Base-by-base conservation (phyloP, 1,140 invertebrate genomes). In the Meteorus sp. region DNA sequence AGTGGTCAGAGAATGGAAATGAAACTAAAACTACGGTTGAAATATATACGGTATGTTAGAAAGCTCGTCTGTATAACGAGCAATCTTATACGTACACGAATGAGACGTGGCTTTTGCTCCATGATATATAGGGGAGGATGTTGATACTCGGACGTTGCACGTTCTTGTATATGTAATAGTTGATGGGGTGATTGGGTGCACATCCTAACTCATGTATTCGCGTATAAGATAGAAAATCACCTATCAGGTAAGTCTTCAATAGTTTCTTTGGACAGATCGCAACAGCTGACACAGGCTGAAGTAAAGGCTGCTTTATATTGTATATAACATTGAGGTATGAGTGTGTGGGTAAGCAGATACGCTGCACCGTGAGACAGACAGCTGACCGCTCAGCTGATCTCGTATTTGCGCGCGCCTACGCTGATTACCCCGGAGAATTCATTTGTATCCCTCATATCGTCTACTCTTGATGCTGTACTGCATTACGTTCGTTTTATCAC, bases 351-450 rank as follows among this genome's bases (percentile, higher is more conserved):
- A n/a, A n/a, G n/a, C n/a, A n/a, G n/a, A n/a, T n/a, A n/a, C n/a
- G 43, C 23, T 11, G 13, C 13, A 45, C 4, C 43, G 25, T 20
- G 6, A 23, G 41, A 7, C 27, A 20, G 55, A 59, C 61, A 59
- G 61, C 60, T 57, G 55, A 59, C 59, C 50, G 5, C 25, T 11
- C 15, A n/a, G n/a, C n/a, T n/a, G n/a, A n/a, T n/a, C n/a, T n/a
- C n/a, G n/a, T n/a, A n/a, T n/a, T n/a, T n/a, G n/a, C n/a, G n/a
- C 25, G 22, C 29, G 56, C 41, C 29, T 9, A 20, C 27, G 44
- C 27, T 63, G 61, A 63, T 63, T 63, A 63, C 61, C 61, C 61
- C 25, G 5, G 61, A 63, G 57, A 54, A 37, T 63, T 60, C 58
- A 48, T 62, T 58, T 57, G 22, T 44, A 51, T 17, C 9, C 35